These are phyloP conservation scores for Eriosoma lanigerum DNA, from an alignment of 1,140 invertebrate genomes.

Conservation along the genomic window DNA sequence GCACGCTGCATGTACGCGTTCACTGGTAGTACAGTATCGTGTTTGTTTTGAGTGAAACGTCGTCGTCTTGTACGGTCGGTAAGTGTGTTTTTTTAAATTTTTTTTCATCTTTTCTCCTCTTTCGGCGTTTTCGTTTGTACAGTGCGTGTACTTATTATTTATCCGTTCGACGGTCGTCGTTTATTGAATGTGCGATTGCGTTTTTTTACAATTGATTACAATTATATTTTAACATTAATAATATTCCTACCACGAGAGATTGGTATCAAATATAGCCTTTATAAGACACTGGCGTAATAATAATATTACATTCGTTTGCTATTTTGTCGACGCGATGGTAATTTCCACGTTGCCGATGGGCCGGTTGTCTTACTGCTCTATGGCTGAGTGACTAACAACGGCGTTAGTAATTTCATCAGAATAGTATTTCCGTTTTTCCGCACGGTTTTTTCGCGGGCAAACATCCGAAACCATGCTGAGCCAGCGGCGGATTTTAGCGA, in stretches of 20 bases:
- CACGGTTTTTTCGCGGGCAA: background rate
- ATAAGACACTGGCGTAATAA: too few relatives aligned
- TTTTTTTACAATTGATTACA: background rate
- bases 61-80: background rate
- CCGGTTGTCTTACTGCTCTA: background rate
- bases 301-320: too few relatives aligned
- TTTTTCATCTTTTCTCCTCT: background rate
- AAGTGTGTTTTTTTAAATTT: background rate
- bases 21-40: constrained; percentile 8
- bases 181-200: background rate
- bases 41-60: background rate
- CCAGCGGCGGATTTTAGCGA: background rate
- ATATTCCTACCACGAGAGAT: too few relatives aligned
- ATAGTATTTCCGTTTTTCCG: background rate
- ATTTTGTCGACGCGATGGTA: background rate
- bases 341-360: background rate
- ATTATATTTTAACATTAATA: too few relatives aligned
- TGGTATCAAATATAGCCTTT: too few relatives aligned
- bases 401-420: background rate
- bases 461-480: background rate
- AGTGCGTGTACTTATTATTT: background rate
- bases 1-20: background rate
- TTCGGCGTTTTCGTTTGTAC: background rate
- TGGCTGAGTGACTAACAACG: background rate
- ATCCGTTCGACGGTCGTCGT: background rate